These are phyloP conservation scores for Sorex fumeus DNA, from an alignment of 2,113 vertebrate species.

Conservation along the genomic window DNA sequence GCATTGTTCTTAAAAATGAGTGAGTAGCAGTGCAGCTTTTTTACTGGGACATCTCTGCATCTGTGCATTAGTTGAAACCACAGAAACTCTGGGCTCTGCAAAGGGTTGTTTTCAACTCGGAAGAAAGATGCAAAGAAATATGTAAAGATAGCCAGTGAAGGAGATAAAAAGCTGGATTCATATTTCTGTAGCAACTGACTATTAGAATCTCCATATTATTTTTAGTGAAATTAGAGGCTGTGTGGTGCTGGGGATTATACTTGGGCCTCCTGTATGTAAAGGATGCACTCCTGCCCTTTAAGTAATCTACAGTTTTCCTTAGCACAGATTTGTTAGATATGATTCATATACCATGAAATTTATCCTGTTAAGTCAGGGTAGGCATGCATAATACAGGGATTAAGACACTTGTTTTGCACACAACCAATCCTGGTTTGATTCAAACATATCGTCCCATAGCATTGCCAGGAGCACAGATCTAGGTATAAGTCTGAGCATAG, in stretches of 20 bases:
- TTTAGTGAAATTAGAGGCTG: background rate
- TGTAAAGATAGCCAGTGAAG: background rate
- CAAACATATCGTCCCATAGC: no score
- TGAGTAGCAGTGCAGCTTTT: background rate
- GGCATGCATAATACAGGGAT: no score
- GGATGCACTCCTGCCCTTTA: background rate
- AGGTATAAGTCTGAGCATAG: no score
- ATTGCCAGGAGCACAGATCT: no score
- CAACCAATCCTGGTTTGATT: no score
- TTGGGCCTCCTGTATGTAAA: no score
- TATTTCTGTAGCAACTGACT: no score
- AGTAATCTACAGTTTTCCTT: background rate
- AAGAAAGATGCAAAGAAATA: background rate
- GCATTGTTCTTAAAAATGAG: conserved; percentile 9
- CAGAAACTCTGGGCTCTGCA: background rate
- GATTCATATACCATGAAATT: conserved; percentile 24
- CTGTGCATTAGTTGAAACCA: background rate
- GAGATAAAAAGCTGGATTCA: no score
- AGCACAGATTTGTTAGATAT: background rate
- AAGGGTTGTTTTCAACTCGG: background rate
- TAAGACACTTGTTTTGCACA: no score
- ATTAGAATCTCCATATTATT: background rate
- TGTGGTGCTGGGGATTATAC: no score
- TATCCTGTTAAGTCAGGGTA: background rate
- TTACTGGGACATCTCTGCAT: background rate